Evolutionary conservation across 1,140 invertebrate species (phyloP).

Genomic region (Aphidius ervi): DNA sequence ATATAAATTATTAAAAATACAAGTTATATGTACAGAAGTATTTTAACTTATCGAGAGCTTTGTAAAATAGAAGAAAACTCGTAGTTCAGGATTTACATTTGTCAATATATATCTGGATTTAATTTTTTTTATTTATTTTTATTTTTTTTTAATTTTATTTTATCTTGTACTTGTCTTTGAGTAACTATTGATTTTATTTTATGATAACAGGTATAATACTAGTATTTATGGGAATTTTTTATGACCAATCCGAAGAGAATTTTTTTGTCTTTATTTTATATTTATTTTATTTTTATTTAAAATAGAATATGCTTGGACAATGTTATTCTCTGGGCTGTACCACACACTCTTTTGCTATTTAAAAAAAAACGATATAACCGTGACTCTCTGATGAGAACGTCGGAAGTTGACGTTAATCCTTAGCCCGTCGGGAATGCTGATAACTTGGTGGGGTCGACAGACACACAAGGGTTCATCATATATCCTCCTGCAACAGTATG

Average conservation of each 20-base stretch:
- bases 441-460: neutral
- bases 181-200: neutral
- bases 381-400: conserved; percentile 9
- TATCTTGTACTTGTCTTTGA: too few species aligned
- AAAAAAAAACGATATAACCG: neutral
- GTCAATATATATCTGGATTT: conserved; percentile 40
- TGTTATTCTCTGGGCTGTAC: neutral
- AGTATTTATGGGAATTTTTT: conserved; percentile 47
- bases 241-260: conserved; percentile 7
- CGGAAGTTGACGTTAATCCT: conserved; percentile 23
- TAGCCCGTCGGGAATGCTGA: conserved; percentile 10
- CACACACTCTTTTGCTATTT: neutral
- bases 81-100: conserved; percentile 49
- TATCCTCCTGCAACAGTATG: conserved; percentile 15
- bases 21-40: too few species aligned
- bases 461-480: conserved; percentile 10
- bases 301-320: too few species aligned
- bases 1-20: too few species aligned
- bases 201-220: conserved; percentile 52
- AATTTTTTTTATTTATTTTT: conserved; percentile 22
- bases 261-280: too few species aligned
- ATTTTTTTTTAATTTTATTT: neutral
- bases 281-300: too few species aligned
- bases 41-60: too few species aligned
- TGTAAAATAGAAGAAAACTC: conserved; percentile 12